Conservation (phyloP, 2,888 invertebrate species). For the Hesperia comma region DNA sequence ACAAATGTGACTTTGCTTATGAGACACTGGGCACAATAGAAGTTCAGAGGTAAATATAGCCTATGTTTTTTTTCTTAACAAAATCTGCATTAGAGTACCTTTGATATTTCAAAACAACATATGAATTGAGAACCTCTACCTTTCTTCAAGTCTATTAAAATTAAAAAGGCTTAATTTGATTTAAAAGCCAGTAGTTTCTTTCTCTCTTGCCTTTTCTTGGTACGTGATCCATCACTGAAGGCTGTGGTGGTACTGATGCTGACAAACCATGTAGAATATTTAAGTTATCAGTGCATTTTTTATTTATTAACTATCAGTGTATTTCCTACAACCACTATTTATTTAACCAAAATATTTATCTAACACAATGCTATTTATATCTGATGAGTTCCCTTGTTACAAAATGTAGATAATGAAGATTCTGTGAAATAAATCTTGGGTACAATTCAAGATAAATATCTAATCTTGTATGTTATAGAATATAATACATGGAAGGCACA, state of each 20-base stretch:
- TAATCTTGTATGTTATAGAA: background rate
- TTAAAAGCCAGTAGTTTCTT: too few species aligned
- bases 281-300: too few species aligned
- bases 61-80: background rate
- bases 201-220: too few species aligned
- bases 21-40: constrained; percentile 97
- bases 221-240: too few species aligned
- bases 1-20: constrained; percentile 96
- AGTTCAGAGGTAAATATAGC: constrained; percentile 89
- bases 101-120: too few species aligned
- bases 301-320: background rate
- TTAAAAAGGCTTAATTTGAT: too few species aligned
- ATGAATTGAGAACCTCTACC: too few species aligned
- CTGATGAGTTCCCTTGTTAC: constrained; percentile 17
- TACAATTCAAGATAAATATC: constrained; percentile 1
- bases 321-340: too few species aligned
- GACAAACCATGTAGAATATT: too few species aligned
- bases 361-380: background rate
- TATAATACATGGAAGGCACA: background rate
- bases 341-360: constrained; percentile 6
- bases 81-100: too few species aligned
- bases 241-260: too few species aligned
- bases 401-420: constrained; percentile 14
- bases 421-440: constrained; percentile 6
- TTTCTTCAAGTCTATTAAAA: too few species aligned